Evolutionary conservation across 2,113 vertebrate species (phyloP), one percentile per base, ranked within the genome.

Genomic region (Epinephelus lanceolatus): DNA sequence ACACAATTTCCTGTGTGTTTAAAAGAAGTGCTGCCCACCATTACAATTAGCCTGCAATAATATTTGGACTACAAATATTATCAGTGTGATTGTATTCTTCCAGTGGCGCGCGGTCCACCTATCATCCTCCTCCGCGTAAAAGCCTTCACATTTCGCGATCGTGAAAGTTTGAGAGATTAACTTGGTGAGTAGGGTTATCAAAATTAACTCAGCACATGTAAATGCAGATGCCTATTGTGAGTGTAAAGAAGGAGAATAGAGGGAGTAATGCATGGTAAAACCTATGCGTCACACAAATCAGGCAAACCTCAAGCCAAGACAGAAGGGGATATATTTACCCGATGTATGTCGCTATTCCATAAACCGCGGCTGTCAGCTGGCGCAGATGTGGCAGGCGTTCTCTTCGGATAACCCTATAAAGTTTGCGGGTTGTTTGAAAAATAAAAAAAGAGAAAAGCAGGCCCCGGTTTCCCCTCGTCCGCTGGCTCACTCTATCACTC

Each of bases 281-380:
- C 71, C 92, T 94, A 90, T 93, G 93, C 94, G 93, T 93, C 94
- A 95, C 68, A 83, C 89, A 88, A 84, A 91, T 71, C 86, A 84
- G 73, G 49, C 84, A 87, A 80, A 88, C 71, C 89, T 67, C n/a
- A 85, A 86, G 71, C 55, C 71, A 23, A 80, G 56, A 78, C 63
- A 84, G 69, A 63, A 45, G 60, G 49, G 42, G 13, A 42, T 30
- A 89, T 94, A 91, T 92, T 95, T 94, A 95, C 95, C 95, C 86
- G 89, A 86, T 75, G 37, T 40, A 73, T 73, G 90, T 80, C 76
- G 92, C 89, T 94, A 82, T 90, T 94, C 94, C 95, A 94, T 94
- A 84, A 86, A 90, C 88, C 60, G 90, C 84, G 75, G 85, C 86
- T 76, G 80, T 89, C 85, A 56, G 76, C 62, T 60, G 83, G 80